Base-by-base conservation (phyloP, 53 echinoderm and acorn worm genomes). In the Pentamera pediparva region DNA sequence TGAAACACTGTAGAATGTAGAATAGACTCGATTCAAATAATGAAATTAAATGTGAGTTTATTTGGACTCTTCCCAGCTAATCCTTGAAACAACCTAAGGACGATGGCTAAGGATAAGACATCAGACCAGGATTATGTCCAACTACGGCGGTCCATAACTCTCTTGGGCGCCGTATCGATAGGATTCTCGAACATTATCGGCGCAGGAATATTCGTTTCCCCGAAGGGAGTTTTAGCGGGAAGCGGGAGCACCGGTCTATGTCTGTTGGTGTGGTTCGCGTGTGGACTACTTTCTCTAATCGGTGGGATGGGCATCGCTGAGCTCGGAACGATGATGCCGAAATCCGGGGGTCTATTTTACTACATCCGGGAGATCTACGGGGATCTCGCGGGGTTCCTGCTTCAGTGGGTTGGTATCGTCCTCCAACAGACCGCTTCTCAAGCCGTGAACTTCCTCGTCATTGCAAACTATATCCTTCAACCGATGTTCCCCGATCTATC, bases 141-240 rank as follows among this genome's bases (percentile, higher is more conserved):
- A 21, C 59, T 79, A n/a, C 36, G 39, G 56, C 58, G 55, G 7
- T 11, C 32, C 0, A 55, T 79, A 12, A 41, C 52, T 9, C 43
- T 79, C 4, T 53, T 41, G 28, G 79, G 55, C 6, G 79, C 54
- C 6, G 45, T 79, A n/a, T 47, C 65, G 36, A 71, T 79, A 40
- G 65, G 65, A 21, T 52, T 70, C 25, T 56, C 65, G 0, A 71
- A 49, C 59, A 79, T 79, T 56, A 58, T 79, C 10, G 79, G 79
- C 18, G 39, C 80, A n/a, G 80, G 80, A n/a, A 79, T 79, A 34
- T 79, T 79, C 49, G 64, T 79, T n/a, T 79, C 80, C 25, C 80
- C 80, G 1, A 79, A 58, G 51, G 80, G 80, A 5, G 80, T 79
- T 28, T 8, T 71, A 13, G 71, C 55, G 22, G 80, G 80, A 36